Evolutionary conservation across 1,140 invertebrate genomes (phyloP), one percentile per base, ranked within the genome.

Genomic region (Polyergus mexicanus): DNA sequence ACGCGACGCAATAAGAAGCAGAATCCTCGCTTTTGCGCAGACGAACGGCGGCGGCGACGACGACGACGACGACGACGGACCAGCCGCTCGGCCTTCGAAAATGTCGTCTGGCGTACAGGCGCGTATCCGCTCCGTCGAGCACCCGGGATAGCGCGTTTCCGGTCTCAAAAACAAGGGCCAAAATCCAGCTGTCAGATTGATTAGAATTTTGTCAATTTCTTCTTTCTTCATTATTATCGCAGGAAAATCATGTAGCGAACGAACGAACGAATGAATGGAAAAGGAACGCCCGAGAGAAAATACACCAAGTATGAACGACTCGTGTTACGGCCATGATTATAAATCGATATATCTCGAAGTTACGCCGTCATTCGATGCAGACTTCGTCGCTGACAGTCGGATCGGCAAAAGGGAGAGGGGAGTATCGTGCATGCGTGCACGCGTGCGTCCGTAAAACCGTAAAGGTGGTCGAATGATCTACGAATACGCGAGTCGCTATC

Each of bases 91-190:
- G 86, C 68, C 80, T 91, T 87, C 86, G 90, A 92, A 92, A 92
- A 92, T 90, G 91, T 93, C 92, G 92, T 92, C 90, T 91, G 92
- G 87, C 86, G 66, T 32, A 75, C 91, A 93, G 91, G 84, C 75
- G 38, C 85, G 92, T 92, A 72, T 22, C 60, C 51, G 0, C 22
- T 25, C 16, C 4, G 1, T 8, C 7, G n/a, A 8, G 25, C 19
- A n/a, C 80, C 80, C 62, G 44, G 3, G 10, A 19, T 8, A 5
- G 0, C 11, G 13, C 22, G 25, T 44, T 38, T 22, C 11, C 22
- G 19, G 0, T 47, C 3, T 16, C 44, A 0, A 47, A 4, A 13
- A 47, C 44, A 13, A 47, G 11, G 44, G 4, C 3, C 44, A 3
- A 16, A 13, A 51, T 51, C 47, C 2, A 51, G 0, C 47, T 19